These are phyloP conservation scores for Nannoperca obscura DNA, from an alignment of 2,797 vertebrate species.

Conservation along the genomic window DNA sequence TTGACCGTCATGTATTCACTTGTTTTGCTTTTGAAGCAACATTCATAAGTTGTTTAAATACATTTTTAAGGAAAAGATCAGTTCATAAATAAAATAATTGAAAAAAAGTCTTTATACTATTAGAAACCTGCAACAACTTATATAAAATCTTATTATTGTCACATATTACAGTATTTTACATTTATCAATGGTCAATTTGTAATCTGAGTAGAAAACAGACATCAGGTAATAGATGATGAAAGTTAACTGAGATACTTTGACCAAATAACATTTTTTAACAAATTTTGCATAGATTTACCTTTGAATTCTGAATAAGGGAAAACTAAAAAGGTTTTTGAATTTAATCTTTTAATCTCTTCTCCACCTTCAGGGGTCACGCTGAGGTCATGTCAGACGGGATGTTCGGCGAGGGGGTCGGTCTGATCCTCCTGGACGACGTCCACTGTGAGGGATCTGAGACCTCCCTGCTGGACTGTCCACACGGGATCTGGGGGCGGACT, in stretches of 20 bases:
- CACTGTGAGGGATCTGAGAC: slow-evolving; percentile 90
- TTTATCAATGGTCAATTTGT: background rate
- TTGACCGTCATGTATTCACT: too few species aligned
- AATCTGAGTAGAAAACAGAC: background rate
- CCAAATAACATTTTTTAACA: background rate
- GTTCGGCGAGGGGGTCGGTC: slow-evolving; percentile 89
- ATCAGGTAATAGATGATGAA: background rate
- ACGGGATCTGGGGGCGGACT: slow-evolving; percentile 92
- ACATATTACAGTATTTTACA: too few species aligned
- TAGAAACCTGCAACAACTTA: background rate
- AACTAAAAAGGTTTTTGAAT: background rate
- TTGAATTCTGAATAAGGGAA: background rate
- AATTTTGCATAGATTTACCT: background rate
- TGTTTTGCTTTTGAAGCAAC: too few species aligned
- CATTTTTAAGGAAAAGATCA: background rate
- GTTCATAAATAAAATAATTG: background rate
- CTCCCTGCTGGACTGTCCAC: slow-evolving; percentile 91
- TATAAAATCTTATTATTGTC: too few species aligned
- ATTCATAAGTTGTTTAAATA: too few species aligned
- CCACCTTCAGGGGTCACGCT: slow-evolving; percentile 79
- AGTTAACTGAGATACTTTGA: background rate
- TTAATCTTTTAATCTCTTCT: background rate
- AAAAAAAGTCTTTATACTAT: background rate
- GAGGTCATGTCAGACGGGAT: slow-evolving; percentile 79
- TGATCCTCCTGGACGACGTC: slow-evolving; percentile 93